These are phyloP conservation scores for Chrysotoxum bicinctum DNA, from an alignment of 2,888 invertebrate species.

Conservation along the genomic window DNA sequence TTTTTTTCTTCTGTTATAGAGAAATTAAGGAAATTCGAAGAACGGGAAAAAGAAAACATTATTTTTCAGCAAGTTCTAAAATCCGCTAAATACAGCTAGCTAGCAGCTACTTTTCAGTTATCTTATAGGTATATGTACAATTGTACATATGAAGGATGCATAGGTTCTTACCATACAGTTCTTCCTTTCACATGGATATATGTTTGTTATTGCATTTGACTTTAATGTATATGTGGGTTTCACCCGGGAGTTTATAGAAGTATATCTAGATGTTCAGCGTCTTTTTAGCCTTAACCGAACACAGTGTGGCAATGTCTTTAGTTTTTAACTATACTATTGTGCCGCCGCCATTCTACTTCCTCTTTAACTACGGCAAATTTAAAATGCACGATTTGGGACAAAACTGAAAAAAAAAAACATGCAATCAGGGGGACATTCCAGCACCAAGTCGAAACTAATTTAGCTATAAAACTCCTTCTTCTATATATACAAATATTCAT, in stretches of 20 bases:
- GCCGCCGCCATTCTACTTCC: conserved; percentile 12
- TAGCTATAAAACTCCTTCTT: background rate
- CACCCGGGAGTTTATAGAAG: background rate
- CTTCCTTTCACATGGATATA: conserved; percentile 35
- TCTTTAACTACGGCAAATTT: conserved; percentile 52
- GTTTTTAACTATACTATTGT: conserved; percentile 37
- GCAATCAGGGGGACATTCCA: conserved; percentile 48
- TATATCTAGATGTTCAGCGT: conserved; percentile 26
- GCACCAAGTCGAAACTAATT: conserved; percentile 48
- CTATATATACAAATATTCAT: background rate
- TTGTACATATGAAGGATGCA: no score
- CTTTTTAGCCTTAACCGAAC: conserved; percentile 44
- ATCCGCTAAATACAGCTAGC: no score
- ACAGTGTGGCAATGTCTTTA: conserved; percentile 50
- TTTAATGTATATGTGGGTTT: conserved; percentile 31
- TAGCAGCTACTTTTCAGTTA: conserved; percentile 14
- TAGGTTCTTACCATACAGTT: conserved; percentile 25
- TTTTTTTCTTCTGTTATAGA: conserved; percentile 29
- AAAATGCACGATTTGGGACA: conserved; percentile 70
- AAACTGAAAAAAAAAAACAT: conserved; percentile 47
- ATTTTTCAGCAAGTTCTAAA: conserved; percentile 41
- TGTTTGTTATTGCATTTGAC: conserved; percentile 39
- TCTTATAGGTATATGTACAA: conserved; percentile 4
- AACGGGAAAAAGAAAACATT: conserved; percentile 29
- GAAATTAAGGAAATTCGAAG: conserved; percentile 62